phyloP scores from a whole-genome alignment of 2,113 vertebrate species.

The Salminus brasiliensis region DNA sequence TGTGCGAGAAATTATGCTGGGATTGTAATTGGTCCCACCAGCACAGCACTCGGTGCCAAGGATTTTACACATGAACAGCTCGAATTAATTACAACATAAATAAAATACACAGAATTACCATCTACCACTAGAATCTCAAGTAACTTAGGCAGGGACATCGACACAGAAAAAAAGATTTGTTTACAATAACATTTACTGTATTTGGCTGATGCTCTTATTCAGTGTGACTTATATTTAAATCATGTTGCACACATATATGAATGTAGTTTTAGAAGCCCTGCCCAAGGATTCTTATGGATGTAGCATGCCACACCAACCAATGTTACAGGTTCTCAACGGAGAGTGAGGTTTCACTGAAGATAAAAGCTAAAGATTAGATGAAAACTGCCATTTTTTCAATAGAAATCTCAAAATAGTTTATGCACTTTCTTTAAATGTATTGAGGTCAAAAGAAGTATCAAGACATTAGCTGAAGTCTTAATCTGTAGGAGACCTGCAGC shows the following conservation, averaged over 20 bases:
- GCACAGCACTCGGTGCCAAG: slow-evolving; percentile 8
- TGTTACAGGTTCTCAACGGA: not conserved
- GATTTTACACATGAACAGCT: not conserved
- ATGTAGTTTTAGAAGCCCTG: no score
- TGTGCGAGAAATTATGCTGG: not conserved
- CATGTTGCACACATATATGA: no score
- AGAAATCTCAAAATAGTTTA: not conserved
- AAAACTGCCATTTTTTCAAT: slow-evolving; percentile 20
- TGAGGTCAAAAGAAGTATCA: no score
- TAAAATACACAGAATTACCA: not conserved
- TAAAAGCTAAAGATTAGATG: not conserved
- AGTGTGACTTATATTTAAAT: no score
- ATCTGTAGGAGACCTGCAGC: not conserved
- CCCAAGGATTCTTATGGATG: no score
- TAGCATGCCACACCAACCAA: no score
- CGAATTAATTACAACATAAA: slow-evolving; percentile 21
- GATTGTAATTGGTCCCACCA: not conserved
- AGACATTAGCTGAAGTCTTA: no score
- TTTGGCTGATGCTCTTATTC: no score
- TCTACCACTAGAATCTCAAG: not conserved
- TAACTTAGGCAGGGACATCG: not conserved
- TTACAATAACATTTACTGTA: no score
- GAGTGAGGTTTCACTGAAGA: slow-evolving; percentile 17
- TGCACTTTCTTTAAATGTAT: no score
- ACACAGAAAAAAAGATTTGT: slow-evolving; percentile 7